A percentile compares a stretch with the other conserved stretches of the same genome.
These are phyloP conservation scores for Scaptomyza tumidula DNA, from an alignment of 2,888 invertebrate species.

Conservation along the genomic window DNA sequence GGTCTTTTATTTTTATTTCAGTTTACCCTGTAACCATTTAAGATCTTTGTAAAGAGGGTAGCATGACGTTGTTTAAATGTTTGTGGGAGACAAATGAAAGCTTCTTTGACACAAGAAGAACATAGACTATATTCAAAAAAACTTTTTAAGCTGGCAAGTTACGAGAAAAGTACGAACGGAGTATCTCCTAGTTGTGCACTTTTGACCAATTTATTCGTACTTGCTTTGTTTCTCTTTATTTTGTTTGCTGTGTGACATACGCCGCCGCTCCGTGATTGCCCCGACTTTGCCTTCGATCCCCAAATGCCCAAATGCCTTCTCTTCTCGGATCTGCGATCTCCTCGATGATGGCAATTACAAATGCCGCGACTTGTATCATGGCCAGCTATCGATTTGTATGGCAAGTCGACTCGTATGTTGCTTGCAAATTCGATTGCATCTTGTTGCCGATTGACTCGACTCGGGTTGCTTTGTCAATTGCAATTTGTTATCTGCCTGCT, in stretches of 20 bases:
- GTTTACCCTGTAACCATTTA: conserved; percentile 14
- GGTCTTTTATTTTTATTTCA: conserved; percentile 4
- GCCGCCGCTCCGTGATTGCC: conserved; percentile 73
- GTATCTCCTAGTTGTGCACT: conserved; percentile 12
- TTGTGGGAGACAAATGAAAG: background rate
- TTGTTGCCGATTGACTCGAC: conserved; percentile 67
- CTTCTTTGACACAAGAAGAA: background rate
- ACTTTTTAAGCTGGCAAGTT: no score
- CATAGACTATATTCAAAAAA: background rate
- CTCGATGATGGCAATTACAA: conserved; percentile 66
- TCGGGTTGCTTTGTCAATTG: conserved; percentile 82
- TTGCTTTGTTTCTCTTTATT: conserved; percentile 16
- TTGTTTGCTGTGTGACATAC: conserved; percentile 67
- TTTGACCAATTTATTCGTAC: background rate
- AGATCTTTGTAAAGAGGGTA: background rate
- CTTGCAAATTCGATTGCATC: conserved; percentile 82
- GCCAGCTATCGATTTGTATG: conserved; percentile 80
- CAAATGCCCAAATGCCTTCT: conserved; percentile 16
- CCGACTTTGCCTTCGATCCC: conserved; percentile 40
- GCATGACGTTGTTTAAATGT: background rate
- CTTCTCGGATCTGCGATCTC: conserved; percentile 8
- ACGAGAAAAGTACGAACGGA: background rate
- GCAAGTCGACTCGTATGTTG: conserved; percentile 63
- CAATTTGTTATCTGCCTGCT: conserved; percentile 80
- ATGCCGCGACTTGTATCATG: conserved; percentile 80